Base-by-base conservation (phyloP, 92 coral and sea anemone species). In the Meandrina meandrites region DNA sequence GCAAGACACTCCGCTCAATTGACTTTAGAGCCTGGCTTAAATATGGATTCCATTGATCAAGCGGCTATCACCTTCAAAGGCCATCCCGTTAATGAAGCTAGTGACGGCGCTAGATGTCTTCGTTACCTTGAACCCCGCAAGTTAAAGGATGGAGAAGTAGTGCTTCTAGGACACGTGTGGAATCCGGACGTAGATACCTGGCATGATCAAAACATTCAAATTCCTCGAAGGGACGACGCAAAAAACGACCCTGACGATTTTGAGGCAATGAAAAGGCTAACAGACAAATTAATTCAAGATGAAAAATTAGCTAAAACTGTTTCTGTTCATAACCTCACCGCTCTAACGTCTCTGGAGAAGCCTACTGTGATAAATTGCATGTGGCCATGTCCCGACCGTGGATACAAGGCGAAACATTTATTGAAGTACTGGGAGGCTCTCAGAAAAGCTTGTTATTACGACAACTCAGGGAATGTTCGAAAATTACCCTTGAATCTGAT, bases 401-500 rank as follows among this genome's bases (percentile, higher is more conserved):
- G 87, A 5, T 88, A 74, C 42, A 62, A 34, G 28, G 84, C 84
- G 8, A 27, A 16, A 14, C 64, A 81, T 75, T 88, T 88, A 1
- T 42, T 88, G 84, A 57, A 81, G 40, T 78, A 85, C 21, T 86
- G 90, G 84, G 45, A 51, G 31, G 53, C 68, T 13, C 60, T 81
- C 3, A 37, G 83, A 34, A 31, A 68, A 36, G 68, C 79, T 56
- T 77, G 86, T 4, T 73, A 79, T 19, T 81, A 56, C 37, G 62
- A 80, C 35, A 53, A 42, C 16, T 57, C 70, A 14, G 90, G 93
- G 4, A 5, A 27, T 18, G 79, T n/a, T n/a, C n/a, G n/a, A n/a
- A n/a, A n/a, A n/a, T n/a, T n/a, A n/a, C n/a, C n/a, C n/a, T 86
- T 91, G 13, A 70, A 85, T 80, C 58, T 91, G 60, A 10, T 88